Evolutionary conservation across 2,797 vertebrate species (phyloP).

Genomic region (Cuniculus paca): DNA sequence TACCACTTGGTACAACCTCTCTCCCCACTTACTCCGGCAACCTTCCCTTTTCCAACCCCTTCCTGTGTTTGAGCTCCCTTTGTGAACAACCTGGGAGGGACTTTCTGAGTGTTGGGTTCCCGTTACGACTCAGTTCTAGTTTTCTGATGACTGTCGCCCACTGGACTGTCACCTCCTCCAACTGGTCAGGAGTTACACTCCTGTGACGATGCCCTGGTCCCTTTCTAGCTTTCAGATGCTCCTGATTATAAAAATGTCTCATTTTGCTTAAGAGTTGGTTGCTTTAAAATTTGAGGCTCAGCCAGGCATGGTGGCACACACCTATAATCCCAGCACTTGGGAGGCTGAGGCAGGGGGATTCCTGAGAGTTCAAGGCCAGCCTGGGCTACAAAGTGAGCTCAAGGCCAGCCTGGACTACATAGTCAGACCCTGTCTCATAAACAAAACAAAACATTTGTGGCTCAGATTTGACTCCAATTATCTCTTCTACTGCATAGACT

Average conservation of each 20-base stretch:
- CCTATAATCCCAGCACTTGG: too few relatives aligned
- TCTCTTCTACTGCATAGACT: not conserved
- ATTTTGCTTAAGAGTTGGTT: not conserved
- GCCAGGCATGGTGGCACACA: too few relatives aligned
- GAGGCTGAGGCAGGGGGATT: too few relatives aligned
- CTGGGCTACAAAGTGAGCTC: too few relatives aligned
- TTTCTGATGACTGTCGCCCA: not conserved
- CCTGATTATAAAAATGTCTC: not conserved
- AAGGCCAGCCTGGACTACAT: too few relatives aligned
- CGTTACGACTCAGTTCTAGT: not conserved
- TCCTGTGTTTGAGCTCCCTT: not conserved
- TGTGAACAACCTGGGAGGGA: not conserved
- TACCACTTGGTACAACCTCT: not conserved
- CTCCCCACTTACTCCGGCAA: not conserved
- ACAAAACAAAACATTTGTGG: not conserved
- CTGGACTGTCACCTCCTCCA: not conserved
- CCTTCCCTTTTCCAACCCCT: not conserved
- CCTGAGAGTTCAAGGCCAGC: too few relatives aligned
- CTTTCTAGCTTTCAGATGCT: not conserved
- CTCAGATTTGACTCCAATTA: constrained; percentile 7
- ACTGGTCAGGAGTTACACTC: not conserved
- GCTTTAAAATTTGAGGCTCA: not conserved
- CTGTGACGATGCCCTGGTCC: not conserved
- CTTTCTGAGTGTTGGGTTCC: not conserved
- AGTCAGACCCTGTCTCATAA: too few relatives aligned